Percentiles rank a stretch among this genome's conserved stretches.
Evolutionary conservation across 2,888 invertebrate genomes (phyloP).

Genomic region (Endotricha flammealis): DNA sequence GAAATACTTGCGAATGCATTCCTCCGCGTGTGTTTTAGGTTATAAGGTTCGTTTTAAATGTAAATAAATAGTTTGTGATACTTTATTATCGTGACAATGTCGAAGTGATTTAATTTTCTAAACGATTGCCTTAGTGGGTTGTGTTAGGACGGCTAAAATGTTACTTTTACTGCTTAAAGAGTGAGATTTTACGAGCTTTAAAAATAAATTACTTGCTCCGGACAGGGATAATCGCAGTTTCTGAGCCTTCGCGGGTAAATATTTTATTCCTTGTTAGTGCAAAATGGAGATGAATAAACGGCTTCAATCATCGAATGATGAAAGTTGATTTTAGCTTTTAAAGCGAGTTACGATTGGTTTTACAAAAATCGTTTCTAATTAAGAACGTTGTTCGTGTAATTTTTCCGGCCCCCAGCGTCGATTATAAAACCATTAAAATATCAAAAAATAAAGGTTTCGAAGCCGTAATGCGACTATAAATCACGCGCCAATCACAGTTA

Average conservation of each 20-base stretch:
- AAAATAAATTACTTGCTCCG: conserved; percentile 68
- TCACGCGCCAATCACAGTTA: conserved; percentile 42
- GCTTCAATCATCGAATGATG: conserved; percentile 5
- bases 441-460: conserved; percentile 29
- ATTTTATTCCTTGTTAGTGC: conserved; percentile 56
- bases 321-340: not conserved
- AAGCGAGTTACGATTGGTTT: not conserved
- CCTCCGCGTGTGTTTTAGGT: conserved; percentile 46
- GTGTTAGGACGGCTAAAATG: conserved; percentile 66
- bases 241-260: conserved; percentile 56
- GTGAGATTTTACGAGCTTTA: conserved; percentile 74
- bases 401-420: conserved; percentile 22
- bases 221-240: conserved; percentile 54
- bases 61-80: conserved; percentile 55
- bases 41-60: conserved; percentile 33
- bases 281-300: conserved; percentile 50
- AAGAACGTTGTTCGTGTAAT: conserved; percentile 4
- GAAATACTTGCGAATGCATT: conserved; percentile 24
- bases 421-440: conserved; percentile 46
- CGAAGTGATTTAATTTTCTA: conserved; percentile 47
- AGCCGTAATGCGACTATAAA: conserved; percentile 40
- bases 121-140: conserved; percentile 43
- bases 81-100: conserved; percentile 58
- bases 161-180: conserved; percentile 71
- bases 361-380: conserved; percentile 21